Base-by-base conservation (phyloP, 64 coral and sea anemone species). In the Montipora foliosa region DNA sequence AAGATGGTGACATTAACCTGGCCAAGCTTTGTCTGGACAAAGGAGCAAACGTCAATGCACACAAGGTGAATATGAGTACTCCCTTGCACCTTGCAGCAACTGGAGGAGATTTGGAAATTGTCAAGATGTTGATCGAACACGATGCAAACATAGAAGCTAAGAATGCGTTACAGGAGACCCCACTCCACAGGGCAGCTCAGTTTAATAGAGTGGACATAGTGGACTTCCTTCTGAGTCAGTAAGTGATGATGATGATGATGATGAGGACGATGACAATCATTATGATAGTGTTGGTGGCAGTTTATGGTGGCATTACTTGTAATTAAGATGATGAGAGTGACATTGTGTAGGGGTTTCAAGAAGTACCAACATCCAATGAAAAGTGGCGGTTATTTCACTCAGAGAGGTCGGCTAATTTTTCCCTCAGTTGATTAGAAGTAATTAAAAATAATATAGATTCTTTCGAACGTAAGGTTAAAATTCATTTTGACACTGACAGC, bases 141-240 rank as follows among this genome's bases (percentile, higher is more conserved):
- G 91, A 98, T 66, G 96, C 96, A 13, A 93, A 98, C 20, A 90
- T 98, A 47, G 96, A 98, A 50, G 93, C 96, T 2, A 98, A 90
- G 94, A 98, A 95, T 72, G 83, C 73, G 8, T 67, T 81, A 6
- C 96, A 98, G 47, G 91, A 95, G 76, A 95, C 96, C 4, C 96
- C 96, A 2, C 77, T 98, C 3, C 94, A 95, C 76, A 95, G 94
- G 46, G 96, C 94, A 73, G 91, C 96, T 17, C 45, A 87, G 44
- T 98, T 95, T 19, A 98, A 98, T 90, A 87, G 96, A 45, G 79
- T 95, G 9, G 79, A 95, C 6, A 92, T 98, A 53, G 88, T 98
- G 15, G 67, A 93, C 19, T 93, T 70, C 57, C 82, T 98, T 44
- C 82, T 93, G 19, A 95, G 66, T 71, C 89, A 93, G 96, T 98